Evolutionary conservation across 1,140 invertebrate genomes (phyloP), one percentile per base, ranked within the genome.

Genomic region (Coptotermes formosanus): DNA sequence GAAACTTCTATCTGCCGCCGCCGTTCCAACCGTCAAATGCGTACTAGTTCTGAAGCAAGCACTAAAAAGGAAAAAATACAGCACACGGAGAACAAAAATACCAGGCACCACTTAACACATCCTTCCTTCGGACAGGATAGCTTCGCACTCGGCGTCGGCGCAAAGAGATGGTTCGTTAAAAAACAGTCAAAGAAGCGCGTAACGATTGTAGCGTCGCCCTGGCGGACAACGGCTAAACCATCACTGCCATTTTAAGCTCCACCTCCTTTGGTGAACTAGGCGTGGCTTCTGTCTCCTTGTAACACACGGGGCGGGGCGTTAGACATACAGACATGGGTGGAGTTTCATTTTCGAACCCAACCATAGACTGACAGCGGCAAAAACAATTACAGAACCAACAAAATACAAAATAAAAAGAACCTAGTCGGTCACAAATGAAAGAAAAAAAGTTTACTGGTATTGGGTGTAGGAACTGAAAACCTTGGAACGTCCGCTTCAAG

Each of bases 341-440:
- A 75, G 64, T 75, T 75, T 75, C 25, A 75, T n/a, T 75, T 75
- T 75, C 64, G 64, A 75, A 75, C n/a, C 64, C 64, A 75, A 75
- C 64, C 64, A 75, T 75, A 25, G 25, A 75, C n/a, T 30, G 64
- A 75, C n/a, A 75, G 14, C 25, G 64, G 64, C 6, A 30, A 75
- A 75, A 75, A 75, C 25, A 14, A 75, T 30, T 25, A 75, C 6
- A 30, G 16, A 30, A 64, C 11, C 19, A n/a, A 75, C n/a, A 75
- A 30, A n/a, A 75, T 55, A 21, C n/a, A 75, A 75, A 64, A 64
- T 75, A 30, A 21, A 55, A 55, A 16, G 52, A 9, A 55, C n/a
- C 2, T 9, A 75, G 25, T 8, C 30, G 14, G 64, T 25, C 64
- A 75, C 9, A 25, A 75, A 75, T 75, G 64, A 75, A 30, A 75